Evolutionary conservation across 2,113 vertebrate species (phyloP).

Genomic region (Oreochromis tanganicae): DNA sequence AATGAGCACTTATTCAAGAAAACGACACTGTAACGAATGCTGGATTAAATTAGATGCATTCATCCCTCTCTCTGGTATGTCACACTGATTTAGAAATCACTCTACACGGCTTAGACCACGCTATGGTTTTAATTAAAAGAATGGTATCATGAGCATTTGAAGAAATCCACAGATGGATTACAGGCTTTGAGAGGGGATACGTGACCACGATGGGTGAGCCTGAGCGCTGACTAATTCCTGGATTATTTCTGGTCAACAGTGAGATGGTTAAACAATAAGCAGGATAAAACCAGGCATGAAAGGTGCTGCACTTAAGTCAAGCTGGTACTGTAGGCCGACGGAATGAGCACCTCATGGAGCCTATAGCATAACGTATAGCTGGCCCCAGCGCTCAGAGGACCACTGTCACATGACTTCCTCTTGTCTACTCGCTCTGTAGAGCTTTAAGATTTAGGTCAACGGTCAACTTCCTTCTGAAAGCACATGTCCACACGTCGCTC

Average conservation of each 20-base stretch:
- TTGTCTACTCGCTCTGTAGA: not conserved
- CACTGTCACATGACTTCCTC: slow-evolving; percentile 53
- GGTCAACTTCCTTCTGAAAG: slow-evolving; percentile 48
- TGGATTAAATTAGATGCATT: not conserved
- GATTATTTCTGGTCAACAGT: not conserved
- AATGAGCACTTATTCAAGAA: not conserved
- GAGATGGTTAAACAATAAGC: slow-evolving; percentile 25
- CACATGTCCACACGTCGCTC: not conserved
- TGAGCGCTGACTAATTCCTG: not conserved
- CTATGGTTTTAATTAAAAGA: not conserved
- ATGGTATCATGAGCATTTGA: not conserved
- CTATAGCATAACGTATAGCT: not conserved
- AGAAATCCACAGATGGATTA: not conserved
- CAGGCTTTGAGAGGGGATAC: not conserved
- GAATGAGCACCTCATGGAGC: not conserved
- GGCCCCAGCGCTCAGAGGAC: not conserved
- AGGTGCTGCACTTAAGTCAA: not conserved
- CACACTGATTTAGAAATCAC: not conserved
- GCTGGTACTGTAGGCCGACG: not conserved
- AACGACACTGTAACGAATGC: not conserved
- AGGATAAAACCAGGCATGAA: slow-evolving; percentile 14
- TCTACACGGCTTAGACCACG: not conserved
- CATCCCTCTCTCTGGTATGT: not conserved
- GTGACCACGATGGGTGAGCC: not conserved
- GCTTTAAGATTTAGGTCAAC: slow-evolving; percentile 57